A percentile compares a stretch with the other conserved stretches of the same genome.
These are phyloP conservation scores for Onychorhynchus coronatus DNA, from an alignment of 2,113 vertebrate species.

Conservation along the genomic window DNA sequence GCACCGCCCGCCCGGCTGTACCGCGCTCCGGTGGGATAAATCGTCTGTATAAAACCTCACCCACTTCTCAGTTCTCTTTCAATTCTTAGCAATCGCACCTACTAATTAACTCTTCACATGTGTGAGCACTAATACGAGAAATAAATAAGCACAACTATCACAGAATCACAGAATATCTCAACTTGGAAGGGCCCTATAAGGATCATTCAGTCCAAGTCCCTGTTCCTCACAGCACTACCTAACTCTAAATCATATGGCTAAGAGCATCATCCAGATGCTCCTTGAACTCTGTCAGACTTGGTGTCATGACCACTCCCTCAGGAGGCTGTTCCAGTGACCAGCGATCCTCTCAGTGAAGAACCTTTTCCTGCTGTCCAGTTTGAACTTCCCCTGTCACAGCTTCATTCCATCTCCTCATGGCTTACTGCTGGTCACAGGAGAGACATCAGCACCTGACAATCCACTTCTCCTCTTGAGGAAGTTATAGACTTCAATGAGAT, in stretches of 20 bases:
- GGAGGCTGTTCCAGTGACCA: neutral
- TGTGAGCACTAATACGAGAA: neutral
- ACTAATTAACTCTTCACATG: fast-evolving
- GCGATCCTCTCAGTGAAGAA: neutral
- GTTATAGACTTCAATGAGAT: neutral
- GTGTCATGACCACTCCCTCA: neutral
- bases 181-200: neutral
- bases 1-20: neutral
- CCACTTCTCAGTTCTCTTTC: neutral
- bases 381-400: neutral
- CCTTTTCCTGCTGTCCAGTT: neutral
- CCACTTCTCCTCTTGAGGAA: neutral
- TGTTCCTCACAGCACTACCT: neutral
- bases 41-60: fast-evolving
- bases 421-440: neutral
- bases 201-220: neutral
- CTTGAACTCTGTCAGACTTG: neutral
- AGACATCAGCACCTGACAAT: neutral
- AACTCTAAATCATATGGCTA: neutral
- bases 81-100: neutral
- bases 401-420: neutral
- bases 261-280: neutral
- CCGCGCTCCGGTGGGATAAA: neutral
- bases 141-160: neutral
- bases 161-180: fast-evolving